Conservation (phyloP, 2,113 vertebrate genomes). For the Tragelaphus scriptus region DNA sequence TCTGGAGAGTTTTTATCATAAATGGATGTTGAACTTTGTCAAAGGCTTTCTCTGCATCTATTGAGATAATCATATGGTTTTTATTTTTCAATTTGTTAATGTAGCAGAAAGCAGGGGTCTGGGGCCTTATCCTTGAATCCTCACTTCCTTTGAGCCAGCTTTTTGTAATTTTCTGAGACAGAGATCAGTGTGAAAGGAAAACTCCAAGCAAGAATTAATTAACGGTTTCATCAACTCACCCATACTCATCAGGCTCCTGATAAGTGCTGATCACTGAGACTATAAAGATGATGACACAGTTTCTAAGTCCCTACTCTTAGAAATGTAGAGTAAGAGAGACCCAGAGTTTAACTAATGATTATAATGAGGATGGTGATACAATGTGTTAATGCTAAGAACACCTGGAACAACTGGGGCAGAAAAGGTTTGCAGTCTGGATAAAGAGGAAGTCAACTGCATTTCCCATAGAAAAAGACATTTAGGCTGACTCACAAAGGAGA, state of each 20-base stretch:
- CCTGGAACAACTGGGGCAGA: not conserved
- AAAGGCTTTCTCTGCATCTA: too few relatives aligned
- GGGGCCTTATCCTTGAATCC: not conserved
- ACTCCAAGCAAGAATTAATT: constrained; percentile 33
- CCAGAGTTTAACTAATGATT: not conserved
- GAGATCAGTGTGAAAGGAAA: not conserved
- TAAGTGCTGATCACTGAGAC: not conserved
- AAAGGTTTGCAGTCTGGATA: not conserved
- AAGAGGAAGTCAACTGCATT: not conserved
- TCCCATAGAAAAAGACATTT: not conserved
- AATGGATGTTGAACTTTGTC: too few relatives aligned
- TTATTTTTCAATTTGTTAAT: too few relatives aligned
- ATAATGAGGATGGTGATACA: not conserved
- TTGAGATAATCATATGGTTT: too few relatives aligned
- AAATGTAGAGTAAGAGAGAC: not conserved
- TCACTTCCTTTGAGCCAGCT: not conserved
- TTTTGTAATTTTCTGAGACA: not conserved
- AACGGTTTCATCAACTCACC: constrained; percentile 34
- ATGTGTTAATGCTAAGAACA: not conserved
- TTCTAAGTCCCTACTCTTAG: not conserved
- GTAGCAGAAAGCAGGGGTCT: not conserved
- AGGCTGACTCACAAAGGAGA: not conserved
- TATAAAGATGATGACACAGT: not conserved
- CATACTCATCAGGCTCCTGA: not conserved
- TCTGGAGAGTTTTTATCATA: too few relatives aligned